These are phyloP conservation scores for Sinella curviseta DNA, from an alignment of 1,140 invertebrate genomes.

Conservation along the genomic window DNA sequence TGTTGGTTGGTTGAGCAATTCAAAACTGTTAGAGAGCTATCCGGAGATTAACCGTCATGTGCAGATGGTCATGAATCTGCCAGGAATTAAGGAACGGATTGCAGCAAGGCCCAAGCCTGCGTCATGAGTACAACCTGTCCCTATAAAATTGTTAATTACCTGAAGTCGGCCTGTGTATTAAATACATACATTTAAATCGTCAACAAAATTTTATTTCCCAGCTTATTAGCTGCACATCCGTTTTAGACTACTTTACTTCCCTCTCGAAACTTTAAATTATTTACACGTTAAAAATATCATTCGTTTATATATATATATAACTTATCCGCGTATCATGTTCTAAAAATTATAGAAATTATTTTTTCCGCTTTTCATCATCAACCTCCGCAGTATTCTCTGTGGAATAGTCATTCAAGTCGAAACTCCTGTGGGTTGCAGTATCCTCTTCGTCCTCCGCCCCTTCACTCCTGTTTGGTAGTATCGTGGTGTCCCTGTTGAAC, in stretches of 20 bases:
- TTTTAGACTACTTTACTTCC: no score
- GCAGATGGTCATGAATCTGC: conserved; percentile 36
- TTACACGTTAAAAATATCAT: no score
- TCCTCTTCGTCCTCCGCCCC: conserved; percentile 3
- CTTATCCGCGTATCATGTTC: not conserved
- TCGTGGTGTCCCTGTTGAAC: not conserved
- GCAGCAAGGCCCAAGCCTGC: conserved; percentile 35
- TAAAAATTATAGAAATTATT: not conserved
- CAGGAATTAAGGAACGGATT: conserved; percentile 48
- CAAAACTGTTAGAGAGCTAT: not conserved
- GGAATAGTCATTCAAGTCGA: not conserved
- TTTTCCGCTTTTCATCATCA: conserved; percentile 9
- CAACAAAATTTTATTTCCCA: no score
- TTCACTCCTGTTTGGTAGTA: not conserved
- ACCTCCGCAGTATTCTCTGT: not conserved
- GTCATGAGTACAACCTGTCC: not conserved
- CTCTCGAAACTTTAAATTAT: no score
- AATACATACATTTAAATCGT: no score
- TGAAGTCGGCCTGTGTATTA: no score
- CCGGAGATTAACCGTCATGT: not conserved
- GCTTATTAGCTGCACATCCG: no score
- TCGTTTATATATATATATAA: not conserved
- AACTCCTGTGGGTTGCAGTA: not conserved
- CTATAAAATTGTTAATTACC: not conserved
- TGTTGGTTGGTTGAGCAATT: not conserved